A percentile compares a stretch with the other conserved stretches of the same genome.
These are phyloP conservation scores for Cheirogaleus major DNA, from an alignment of 2,797 vertebrate genomes.

Conservation along the genomic window DNA sequence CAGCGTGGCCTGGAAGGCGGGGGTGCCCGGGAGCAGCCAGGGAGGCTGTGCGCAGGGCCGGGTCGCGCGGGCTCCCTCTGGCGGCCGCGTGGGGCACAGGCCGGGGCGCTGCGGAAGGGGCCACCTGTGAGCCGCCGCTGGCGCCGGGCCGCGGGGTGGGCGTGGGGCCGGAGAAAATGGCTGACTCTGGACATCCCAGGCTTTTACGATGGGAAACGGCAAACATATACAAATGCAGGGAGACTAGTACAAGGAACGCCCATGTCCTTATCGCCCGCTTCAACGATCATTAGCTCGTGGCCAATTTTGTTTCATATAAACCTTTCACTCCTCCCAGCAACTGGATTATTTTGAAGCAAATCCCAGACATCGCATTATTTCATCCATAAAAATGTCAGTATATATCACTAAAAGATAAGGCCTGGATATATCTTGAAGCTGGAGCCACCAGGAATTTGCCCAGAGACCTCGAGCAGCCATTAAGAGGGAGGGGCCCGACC, in stretches of 20 bases:
- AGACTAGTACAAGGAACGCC: neutral
- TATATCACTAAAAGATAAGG: neutral
- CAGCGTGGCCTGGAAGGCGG: neutral
- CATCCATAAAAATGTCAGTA: slow-evolving; percentile 15
- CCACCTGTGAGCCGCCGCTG: neutral
- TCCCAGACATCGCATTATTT: neutral
- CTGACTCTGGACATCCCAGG: neutral
- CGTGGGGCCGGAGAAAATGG: neutral
- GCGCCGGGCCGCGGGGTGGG: neutral
- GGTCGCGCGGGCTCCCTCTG: slow-evolving; percentile 46
- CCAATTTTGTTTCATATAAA: neutral
- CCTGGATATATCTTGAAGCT: neutral
- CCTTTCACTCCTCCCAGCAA: neutral
- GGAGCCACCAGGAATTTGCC: neutral
- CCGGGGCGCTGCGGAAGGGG: neutral
- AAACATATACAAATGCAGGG: neutral
- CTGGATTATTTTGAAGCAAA: slow-evolving; percentile 15
- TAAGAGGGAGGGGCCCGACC: neutral
- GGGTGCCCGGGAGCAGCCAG: neutral
- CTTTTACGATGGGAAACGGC: neutral
- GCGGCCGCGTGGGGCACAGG: slow-evolving; percentile 19
- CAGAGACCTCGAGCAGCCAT: neutral
- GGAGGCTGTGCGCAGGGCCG: neutral
- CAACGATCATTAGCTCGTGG: neutral
- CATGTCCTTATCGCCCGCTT: neutral